Conservation (phyloP, 2,113 vertebrate genomes). For the Sminthopsis crassicaudata region DNA sequence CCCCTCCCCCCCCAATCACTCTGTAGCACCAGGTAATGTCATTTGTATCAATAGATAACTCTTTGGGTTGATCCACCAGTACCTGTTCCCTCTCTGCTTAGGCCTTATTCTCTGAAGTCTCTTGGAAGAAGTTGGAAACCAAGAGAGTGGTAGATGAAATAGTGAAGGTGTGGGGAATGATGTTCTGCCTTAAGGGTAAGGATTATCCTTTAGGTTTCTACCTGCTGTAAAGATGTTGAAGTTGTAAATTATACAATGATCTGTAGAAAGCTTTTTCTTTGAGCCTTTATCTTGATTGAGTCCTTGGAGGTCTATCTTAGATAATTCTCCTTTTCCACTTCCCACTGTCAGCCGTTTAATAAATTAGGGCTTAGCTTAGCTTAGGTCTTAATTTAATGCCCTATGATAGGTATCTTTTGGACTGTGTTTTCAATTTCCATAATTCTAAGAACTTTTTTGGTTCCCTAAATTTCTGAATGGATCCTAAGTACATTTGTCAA, state of each 20-base stretch:
- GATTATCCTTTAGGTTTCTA: background rate
- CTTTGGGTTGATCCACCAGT: background rate
- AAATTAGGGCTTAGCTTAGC: no score
- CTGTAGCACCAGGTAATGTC: background rate
- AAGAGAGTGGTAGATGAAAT: background rate
- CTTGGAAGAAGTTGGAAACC: background rate
- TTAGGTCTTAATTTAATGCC: background rate
- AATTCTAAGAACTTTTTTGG: background rate
- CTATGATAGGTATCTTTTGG: background rate
- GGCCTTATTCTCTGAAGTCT: background rate
- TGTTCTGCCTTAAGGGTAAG: background rate
- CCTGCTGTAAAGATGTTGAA: background rate
- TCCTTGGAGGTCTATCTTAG: background rate
- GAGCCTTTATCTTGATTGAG: background rate
- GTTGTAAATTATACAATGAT: background rate
- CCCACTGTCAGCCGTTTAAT: no score
- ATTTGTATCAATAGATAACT: background rate
- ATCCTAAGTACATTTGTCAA: background rate
- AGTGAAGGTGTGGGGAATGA: background rate
- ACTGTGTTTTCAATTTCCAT: background rate
- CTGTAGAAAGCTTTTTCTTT: background rate
- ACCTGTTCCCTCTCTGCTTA: background rate
- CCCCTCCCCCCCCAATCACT: background rate
- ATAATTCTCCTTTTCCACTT: no score
- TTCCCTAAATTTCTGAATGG: background rate